Conservation (phyloP, 2,888 invertebrate species). For the Lysandra bellargus region DNA sequence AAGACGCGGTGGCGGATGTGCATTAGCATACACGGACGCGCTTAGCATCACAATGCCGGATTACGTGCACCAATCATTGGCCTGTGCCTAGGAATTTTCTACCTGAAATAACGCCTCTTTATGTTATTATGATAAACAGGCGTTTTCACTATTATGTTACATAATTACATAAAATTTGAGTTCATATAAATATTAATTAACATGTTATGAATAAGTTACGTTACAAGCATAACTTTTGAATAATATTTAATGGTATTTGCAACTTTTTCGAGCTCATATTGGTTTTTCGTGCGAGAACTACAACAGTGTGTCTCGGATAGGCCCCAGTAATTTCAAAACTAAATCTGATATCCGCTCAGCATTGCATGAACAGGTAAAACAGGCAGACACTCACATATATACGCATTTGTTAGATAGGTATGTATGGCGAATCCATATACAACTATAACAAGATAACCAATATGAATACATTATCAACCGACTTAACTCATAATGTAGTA, state of each 20-base stretch:
- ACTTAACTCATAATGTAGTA: not conserved
- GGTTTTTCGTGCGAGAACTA: not conserved
- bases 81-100: conserved; percentile 37
- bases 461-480: not conserved
- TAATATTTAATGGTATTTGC: not conserved
- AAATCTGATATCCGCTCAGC: too few species aligned
- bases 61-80: conserved; percentile 57
- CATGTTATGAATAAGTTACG: too few species aligned
- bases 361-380: too few species aligned
- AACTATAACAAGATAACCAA: too few species aligned
- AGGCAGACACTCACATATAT: too few species aligned
- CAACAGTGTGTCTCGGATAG: too few species aligned
- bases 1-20: conserved; percentile 54
- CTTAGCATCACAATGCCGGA: conserved; percentile 61
- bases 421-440: too few species aligned
- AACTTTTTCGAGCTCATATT: not conserved
- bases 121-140: conserved; percentile 4
- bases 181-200: not conserved
- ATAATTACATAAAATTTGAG: not conserved
- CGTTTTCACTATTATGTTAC: not conserved
- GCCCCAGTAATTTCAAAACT: too few species aligned
- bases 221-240: too few species aligned
- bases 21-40: conserved; percentile 64
- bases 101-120: conserved; percentile 31
- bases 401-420: too few species aligned